Percentiles rank a stretch among this genome's conserved stretches.
Evolutionary conservation across 1,140 invertebrate genomes (phyloP).

Genomic region (Drosophila kepulauana): DNA sequence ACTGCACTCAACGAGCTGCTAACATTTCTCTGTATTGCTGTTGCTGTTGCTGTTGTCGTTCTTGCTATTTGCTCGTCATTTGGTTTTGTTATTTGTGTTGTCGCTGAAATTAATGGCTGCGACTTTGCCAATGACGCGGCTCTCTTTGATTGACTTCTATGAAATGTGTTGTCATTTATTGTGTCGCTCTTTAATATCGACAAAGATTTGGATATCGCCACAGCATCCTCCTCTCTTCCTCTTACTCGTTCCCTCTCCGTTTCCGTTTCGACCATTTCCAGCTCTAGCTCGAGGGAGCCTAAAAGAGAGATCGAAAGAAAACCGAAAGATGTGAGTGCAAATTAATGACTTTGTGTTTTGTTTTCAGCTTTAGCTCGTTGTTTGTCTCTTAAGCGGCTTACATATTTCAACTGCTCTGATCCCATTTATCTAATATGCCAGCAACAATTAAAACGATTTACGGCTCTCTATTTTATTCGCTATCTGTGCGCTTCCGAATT

Average conservation of each 20-base stretch:
- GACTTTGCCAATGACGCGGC: conserved; percentile 52
- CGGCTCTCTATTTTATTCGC: conserved; percentile 50
- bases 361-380: conserved; percentile 30
- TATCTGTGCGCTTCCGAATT: background rate
- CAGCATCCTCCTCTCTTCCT: conserved; percentile 18
- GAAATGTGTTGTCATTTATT: conserved; percentile 74
- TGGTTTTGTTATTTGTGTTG: conserved; percentile 68
- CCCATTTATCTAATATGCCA: conserved; percentile 73
- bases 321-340: conserved; percentile 48
- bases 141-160: conserved; percentile 81
- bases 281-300: conserved; percentile 24
- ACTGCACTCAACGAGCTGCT: conserved; percentile 9
- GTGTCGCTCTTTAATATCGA: conserved; percentile 73
- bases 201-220: conserved; percentile 46
- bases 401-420: conserved; percentile 72
- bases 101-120: conserved; percentile 69
- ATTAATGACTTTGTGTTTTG: conserved; percentile 80
- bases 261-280: background rate
- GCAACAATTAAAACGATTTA: conserved; percentile 81
- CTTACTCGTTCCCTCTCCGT: background rate
- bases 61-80: conserved; percentile 29
- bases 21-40: conserved; percentile 35
- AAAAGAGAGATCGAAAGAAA: conserved; percentile 28
- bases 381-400: conserved; percentile 37
- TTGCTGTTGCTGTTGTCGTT: conserved; percentile 17